These are phyloP conservation scores for Gila orcuttii DNA, from an alignment of 2,113 vertebrate genomes.

Conservation along the genomic window DNA sequence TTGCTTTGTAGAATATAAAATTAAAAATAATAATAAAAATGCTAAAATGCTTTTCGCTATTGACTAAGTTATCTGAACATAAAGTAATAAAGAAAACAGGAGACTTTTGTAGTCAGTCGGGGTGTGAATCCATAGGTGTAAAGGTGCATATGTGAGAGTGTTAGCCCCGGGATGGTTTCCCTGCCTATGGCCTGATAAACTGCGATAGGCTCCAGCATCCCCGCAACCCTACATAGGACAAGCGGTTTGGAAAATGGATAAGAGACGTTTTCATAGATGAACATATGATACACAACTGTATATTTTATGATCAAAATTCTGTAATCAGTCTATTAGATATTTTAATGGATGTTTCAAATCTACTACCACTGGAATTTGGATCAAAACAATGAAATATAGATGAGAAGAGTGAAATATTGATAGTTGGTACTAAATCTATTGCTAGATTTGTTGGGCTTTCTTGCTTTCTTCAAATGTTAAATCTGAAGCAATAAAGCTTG, in stretches of 20 bases:
- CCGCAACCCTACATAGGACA: not conserved
- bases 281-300: not conserved
- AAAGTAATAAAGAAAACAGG: not conserved
- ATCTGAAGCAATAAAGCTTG: not conserved
- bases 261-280: not conserved
- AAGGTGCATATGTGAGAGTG: not conserved
- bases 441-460: not conserved
- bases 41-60: not conserved
- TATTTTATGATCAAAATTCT: not conserved
- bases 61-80: not conserved
- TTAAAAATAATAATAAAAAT: not conserved
- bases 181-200: not conserved
- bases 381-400: not conserved
- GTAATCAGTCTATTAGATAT: not conserved
- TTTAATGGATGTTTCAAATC: not conserved
- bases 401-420: not conserved
- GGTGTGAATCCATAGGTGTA: not conserved
- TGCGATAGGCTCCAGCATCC: not conserved
- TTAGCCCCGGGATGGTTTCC: not conserved
- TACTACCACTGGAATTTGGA: not conserved
- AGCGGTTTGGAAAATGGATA: not conserved
- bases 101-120: not conserved
- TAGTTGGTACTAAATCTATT: not conserved
- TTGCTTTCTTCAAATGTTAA: not conserved
- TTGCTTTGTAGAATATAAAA: too few relatives aligned